Conservation (phyloP, 2,797 vertebrate species). For the Lycodopsis pacificus region DNA sequence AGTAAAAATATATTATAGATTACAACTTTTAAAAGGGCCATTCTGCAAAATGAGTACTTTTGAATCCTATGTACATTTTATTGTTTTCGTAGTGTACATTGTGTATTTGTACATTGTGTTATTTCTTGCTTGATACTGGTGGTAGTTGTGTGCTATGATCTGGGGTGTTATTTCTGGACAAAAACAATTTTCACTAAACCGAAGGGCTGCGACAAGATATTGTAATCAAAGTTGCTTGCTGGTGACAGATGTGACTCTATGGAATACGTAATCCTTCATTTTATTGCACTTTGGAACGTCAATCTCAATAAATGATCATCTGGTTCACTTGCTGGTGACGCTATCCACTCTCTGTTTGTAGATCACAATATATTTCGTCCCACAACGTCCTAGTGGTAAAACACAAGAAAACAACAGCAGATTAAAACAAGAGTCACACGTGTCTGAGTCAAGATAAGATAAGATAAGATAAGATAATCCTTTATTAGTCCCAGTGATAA, state of each 20-base stretch:
- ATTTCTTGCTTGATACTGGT: background rate
- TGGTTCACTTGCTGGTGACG: conserved; percentile 12
- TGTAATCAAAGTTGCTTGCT: background rate
- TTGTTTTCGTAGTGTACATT: background rate
- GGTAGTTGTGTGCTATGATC: background rate
- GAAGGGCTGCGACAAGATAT: background rate
- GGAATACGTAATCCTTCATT: background rate
- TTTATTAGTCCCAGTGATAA: too few species aligned
- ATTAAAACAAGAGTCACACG: conserved; percentile 7
- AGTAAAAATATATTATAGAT: background rate
- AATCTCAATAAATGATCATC: background rate
- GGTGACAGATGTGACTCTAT: background rate
- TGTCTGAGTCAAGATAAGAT: background rate
- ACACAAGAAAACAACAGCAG: conserved; percentile 33
- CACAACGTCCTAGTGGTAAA: conserved; percentile 67
- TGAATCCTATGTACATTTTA: background rate
- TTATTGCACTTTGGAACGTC: background rate
- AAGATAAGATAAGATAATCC: too few species aligned
- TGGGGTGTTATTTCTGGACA: background rate
- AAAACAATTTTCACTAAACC: too few species aligned
- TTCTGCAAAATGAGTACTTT: background rate
- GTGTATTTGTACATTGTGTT: background rate
- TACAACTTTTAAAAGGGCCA: background rate
- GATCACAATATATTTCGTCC: conserved; percentile 56
- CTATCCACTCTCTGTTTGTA: conserved; percentile 42